Evolutionary conservation across 2,113 vertebrate species (phyloP).

Genomic region (Piaya cayana): DNA sequence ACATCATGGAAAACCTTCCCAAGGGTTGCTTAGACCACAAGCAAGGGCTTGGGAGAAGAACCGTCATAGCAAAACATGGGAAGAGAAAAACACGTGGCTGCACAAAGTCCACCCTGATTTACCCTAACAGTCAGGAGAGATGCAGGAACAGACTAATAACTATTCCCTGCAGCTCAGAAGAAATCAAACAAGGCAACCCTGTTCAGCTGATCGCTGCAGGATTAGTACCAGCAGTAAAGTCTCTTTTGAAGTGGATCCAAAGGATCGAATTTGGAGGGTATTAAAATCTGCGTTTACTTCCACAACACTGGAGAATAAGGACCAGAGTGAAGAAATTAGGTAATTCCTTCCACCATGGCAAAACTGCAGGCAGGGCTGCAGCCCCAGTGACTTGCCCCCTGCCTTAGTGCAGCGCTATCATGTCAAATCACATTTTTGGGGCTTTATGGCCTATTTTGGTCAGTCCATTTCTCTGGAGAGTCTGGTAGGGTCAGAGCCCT

Average conservation of each 20-base stretch:
- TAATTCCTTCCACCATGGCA: neutral
- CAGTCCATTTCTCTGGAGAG: neutral
- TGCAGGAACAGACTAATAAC: neutral
- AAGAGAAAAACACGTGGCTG: neutral
- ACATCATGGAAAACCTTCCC: neutral
- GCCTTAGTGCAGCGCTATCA: fast-evolving
- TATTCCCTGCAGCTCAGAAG: neutral
- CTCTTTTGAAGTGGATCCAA: neutral
- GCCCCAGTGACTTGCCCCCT: neutral
- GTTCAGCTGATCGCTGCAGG: neutral
- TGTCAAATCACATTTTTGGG: neutral
- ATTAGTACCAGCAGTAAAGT: slow-evolving; percentile 1
- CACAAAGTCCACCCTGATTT: neutral
- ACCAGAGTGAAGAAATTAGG: neutral
- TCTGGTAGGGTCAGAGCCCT: fast-evolving
- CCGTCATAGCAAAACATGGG: neutral
- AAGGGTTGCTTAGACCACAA: fast-evolving
- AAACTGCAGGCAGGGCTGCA: neutral
- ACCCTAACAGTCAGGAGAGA: neutral
- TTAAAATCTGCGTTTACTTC: slow-evolving; percentile 4
- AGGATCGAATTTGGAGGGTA: neutral
- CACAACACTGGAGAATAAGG: neutral
- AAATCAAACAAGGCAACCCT: neutral
- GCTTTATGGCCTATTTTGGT: neutral
- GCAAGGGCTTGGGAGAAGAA: neutral